phyloP scores from a whole-genome alignment of 1,140 invertebrate species.

The Orchestia grillus region DNA sequence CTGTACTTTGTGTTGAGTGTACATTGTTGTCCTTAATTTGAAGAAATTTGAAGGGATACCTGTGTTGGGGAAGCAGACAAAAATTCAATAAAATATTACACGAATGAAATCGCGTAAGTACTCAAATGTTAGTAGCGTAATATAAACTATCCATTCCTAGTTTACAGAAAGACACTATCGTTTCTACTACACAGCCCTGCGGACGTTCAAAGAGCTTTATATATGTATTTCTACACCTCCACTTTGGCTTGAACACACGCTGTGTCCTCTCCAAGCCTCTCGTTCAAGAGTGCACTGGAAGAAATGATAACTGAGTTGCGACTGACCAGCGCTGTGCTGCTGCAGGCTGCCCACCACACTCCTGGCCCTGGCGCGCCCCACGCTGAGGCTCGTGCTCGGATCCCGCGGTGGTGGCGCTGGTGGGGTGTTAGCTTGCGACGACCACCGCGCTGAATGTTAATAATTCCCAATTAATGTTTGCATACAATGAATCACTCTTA shows the following conservation, averaged over 20 bases:
- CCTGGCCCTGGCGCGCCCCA: constrained; percentile 87
- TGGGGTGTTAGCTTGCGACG: constrained; percentile 74
- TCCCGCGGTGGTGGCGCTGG: constrained; percentile 88
- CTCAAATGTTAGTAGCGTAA: background rate
- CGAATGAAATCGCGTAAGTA: background rate
- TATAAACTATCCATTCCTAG: background rate
- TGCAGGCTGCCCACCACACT: constrained; percentile 81
- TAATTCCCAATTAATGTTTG: background rate
- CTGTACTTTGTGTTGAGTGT: background rate
- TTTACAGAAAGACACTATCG: background rate
- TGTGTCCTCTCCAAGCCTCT: too few species aligned
- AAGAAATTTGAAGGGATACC: too few species aligned
- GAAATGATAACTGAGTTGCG: background rate
- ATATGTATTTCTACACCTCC: background rate
- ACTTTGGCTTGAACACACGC: background rate
- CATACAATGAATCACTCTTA: too few species aligned
- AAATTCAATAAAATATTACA: background rate
- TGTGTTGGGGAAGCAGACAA: background rate
- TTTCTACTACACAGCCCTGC: background rate
- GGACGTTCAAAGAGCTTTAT: background rate
- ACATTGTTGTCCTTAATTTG: background rate
- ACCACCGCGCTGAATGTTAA: background rate
- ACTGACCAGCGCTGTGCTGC: constrained; percentile 52
- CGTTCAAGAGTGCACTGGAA: too few species aligned
- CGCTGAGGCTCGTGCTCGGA: constrained; percentile 93